A percentile compares a stretch with the other conserved stretches of the same genome.
Evolutionary conservation across 2,113 vertebrate genomes (phyloP).

Genomic region (Craseonycteris thonglongyai): DNA sequence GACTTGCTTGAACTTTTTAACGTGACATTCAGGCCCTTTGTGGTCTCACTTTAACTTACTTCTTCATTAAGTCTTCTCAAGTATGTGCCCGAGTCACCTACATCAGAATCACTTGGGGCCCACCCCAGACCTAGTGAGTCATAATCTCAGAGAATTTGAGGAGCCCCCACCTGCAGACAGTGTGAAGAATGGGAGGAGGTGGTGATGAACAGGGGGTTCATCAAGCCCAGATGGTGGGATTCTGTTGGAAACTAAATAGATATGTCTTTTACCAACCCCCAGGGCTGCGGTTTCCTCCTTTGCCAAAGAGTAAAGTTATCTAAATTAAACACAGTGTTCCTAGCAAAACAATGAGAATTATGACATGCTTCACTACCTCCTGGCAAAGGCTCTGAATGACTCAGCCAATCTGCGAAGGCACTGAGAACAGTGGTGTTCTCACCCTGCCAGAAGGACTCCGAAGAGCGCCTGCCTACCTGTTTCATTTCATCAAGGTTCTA

Average conservation of each 20-base stretch:
- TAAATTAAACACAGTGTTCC: conserved; percentile 68
- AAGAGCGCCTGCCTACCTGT: neutral
- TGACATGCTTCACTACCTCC: conserved; percentile 55
- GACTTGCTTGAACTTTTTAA: neutral
- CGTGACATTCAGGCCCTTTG: neutral
- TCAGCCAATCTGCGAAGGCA: neutral
- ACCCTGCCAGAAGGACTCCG: neutral
- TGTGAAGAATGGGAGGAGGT: neutral
- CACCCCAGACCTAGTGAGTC: neutral
- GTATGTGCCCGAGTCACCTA: neutral
- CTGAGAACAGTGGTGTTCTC: neutral
- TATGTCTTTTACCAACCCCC: rapidly evolving
- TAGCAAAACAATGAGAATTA: conserved; percentile 66
- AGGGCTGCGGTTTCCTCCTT: conserved; percentile 38
- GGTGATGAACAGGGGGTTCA: neutral
- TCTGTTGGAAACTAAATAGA: neutral
- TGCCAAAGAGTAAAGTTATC: conserved; percentile 53
- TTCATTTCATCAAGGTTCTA: neutral
- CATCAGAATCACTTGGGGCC: neutral
- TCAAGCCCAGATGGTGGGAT: neutral
- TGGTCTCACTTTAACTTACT: neutral
- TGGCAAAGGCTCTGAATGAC: conserved; percentile 49
- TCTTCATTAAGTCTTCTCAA: neutral
- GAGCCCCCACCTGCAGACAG: neutral
- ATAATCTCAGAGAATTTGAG: neutral